These are phyloP conservation scores for Pangasius krempfi DNA, from an alignment of 2,797 vertebrate species.

Conservation along the genomic window DNA sequence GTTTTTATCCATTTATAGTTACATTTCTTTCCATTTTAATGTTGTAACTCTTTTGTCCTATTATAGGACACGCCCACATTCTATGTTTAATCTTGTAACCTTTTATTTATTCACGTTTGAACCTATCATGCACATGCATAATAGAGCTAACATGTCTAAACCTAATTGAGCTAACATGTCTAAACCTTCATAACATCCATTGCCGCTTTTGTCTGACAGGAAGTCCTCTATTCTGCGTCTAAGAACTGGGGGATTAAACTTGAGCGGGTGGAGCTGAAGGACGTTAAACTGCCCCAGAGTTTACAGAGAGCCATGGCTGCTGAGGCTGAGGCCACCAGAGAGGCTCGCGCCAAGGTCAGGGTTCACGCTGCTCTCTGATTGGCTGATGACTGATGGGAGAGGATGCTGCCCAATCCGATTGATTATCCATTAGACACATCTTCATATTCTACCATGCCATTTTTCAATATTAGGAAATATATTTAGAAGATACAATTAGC, in stretches of 20 bases:
- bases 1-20: background rate
- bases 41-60: too few relatives aligned
- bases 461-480: background rate
- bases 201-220: slow-evolving; percentile 61
- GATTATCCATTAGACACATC: background rate
- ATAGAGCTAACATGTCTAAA: background rate
- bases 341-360: slow-evolving; percentile 69
- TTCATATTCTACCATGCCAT: background rate
- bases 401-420: background rate
- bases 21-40: background rate
- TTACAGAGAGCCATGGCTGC: slow-evolving; percentile 80
- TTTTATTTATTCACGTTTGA: background rate
- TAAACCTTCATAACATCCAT: background rate
- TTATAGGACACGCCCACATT: background rate
- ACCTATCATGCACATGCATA: background rate
- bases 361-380: slow-evolving; percentile 36
- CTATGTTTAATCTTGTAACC: background rate
- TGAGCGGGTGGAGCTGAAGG: slow-evolving; percentile 78
- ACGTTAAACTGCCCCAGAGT: slow-evolving; percentile 71
- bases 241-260: slow-evolving; percentile 79
- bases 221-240: slow-evolving; percentile 62
- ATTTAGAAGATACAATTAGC: background rate
- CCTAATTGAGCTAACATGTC: background rate
- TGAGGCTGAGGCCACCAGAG: slow-evolving; percentile 75
- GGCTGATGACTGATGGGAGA: background rate